Evolutionary conservation across 2,797 vertebrate species (phyloP).

Genomic region (Darevskia mixta): DNA sequence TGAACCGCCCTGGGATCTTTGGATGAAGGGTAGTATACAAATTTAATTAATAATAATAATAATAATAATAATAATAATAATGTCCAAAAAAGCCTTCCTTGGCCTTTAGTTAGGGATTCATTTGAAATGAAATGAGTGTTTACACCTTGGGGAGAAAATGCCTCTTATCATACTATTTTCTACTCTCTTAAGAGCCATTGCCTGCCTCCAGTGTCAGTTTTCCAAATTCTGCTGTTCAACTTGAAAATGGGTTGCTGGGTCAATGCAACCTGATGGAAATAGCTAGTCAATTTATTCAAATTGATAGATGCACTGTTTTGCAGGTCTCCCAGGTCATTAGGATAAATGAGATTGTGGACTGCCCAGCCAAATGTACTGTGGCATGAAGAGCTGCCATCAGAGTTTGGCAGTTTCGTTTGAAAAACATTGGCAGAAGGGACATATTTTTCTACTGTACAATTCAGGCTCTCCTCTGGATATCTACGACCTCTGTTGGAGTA

Average conservation of each 20-base stretch:
- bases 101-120: too few species aligned
- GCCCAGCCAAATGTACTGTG: slow-evolving; percentile 7
- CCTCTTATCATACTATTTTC: neutral
- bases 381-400: neutral
- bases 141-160: neutral
- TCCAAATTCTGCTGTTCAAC: neutral
- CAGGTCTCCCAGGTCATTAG: slow-evolving; percentile 16
- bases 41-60: too few species aligned
- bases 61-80: too few species aligned
- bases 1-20: too few species aligned
- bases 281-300: slow-evolving; percentile 1
- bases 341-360: slow-evolving; percentile 22
- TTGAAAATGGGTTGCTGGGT: slow-evolving; percentile 1
- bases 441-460: slow-evolving; percentile 1
- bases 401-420: slow-evolving; percentile 19
- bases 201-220: slow-evolving; percentile 10
- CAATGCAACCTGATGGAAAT: slow-evolving; percentile 19
- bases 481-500: neutral
- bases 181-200: neutral
- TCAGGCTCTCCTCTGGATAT: neutral
- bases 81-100: too few species aligned
- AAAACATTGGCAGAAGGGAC: slow-evolving; percentile 5
- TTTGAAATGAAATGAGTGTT: neutral
- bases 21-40: too few species aligned
- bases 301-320: slow-evolving; percentile 7